Base-by-base conservation (phyloP, 2,888 invertebrate genomes). In the Thysanoteuthis rhombus region DNA sequence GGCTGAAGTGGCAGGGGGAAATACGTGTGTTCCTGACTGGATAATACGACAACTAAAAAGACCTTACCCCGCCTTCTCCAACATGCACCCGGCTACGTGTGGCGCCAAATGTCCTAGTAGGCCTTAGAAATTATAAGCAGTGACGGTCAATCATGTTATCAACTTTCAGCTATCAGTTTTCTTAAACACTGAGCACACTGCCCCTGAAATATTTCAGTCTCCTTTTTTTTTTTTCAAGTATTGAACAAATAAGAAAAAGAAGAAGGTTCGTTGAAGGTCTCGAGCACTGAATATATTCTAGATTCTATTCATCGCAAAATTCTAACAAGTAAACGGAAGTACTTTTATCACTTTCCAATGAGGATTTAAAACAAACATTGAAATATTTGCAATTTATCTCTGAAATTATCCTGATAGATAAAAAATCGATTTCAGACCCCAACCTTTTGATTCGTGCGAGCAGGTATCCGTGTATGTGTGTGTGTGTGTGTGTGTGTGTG, bases 11-110 rank as follows among this genome's bases (percentile, higher is more conserved):
- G 75, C 75, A n/a, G 75, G 75, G n/a, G 75, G 75, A 75, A 75
- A 75, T 75, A 36, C 75, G 75, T 75, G 75, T 75, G n/a, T 75
- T 75, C n/a, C 75, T 75, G 75, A 75, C 75, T 75, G n/a, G 75
- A 75, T 75, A 75, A 75, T 75, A 75, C 75, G 75, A 75, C 75
- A 75, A 75, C 75, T n/a, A 75, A 75, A 75, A n/a, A 75, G 75
- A 2, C 12, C n/a, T 75, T 4, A n/a, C 75, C 75, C 75, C 75
- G 75, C 75, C 75, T 36, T 75, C n/a, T 16, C 75, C 75, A 36
- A 75, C 75, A 36, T 75, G 75, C 75, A 75, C 75, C 75, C 75
- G 75, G 75, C 75, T 75, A 75, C 75, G 75, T 75, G 75, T 75
- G 75, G 75, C 75, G 75, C 75, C 75, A 75, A 75, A 36, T 36